phyloP scores from a whole-genome alignment of 2,888 invertebrate species.

The Agelastica alni region DNA sequence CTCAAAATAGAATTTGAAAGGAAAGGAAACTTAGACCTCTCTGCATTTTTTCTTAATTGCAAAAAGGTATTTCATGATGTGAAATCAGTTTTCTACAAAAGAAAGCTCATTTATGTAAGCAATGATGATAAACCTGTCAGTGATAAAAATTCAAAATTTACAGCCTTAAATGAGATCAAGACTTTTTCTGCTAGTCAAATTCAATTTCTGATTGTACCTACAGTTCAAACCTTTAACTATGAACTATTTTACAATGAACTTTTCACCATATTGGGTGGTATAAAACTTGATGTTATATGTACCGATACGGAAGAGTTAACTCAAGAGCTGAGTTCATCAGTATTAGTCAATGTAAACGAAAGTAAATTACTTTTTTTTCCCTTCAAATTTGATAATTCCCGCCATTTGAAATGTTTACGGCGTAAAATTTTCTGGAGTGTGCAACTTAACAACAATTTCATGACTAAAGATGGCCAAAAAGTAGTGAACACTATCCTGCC shows the following conservation, averaged over 20 bases:
- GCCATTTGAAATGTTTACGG: slow-evolving; percentile 34
- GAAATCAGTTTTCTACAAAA: slow-evolving; percentile 38
- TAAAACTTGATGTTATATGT: slow-evolving; percentile 36
- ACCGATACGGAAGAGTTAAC: slow-evolving; percentile 42
- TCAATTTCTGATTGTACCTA: slow-evolving; percentile 41
- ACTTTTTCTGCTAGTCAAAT: slow-evolving; percentile 42
- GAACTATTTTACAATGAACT: slow-evolving; percentile 47
- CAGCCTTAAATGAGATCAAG: slow-evolving; percentile 47
- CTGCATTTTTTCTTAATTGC: slow-evolving; percentile 42
- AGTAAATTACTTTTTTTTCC: slow-evolving; percentile 41
- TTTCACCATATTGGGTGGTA: slow-evolving; percentile 35
- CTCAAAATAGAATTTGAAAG: slow-evolving; percentile 38
- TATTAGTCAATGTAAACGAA: slow-evolving; percentile 34
- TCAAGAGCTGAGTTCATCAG: slow-evolving; percentile 36
- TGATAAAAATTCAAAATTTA: slow-evolving; percentile 41
- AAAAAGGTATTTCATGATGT: slow-evolving; percentile 44
- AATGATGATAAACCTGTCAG: slow-evolving; percentile 46
- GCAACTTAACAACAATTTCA: slow-evolving; percentile 34
- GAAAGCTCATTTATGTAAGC: slow-evolving; percentile 43
- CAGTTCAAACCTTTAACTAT: slow-evolving; percentile 41
- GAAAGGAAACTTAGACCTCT: slow-evolving; percentile 40
- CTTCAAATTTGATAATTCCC: slow-evolving; percentile 35
- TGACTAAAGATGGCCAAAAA: slow-evolving; percentile 37
- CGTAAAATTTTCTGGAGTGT: slow-evolving; percentile 7
- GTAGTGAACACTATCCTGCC: slow-evolving; percentile 24